Evolutionary conservation across 2,113 vertebrate genomes (phyloP).

Genomic region (Campylorhamphus procurvoides): DNA sequence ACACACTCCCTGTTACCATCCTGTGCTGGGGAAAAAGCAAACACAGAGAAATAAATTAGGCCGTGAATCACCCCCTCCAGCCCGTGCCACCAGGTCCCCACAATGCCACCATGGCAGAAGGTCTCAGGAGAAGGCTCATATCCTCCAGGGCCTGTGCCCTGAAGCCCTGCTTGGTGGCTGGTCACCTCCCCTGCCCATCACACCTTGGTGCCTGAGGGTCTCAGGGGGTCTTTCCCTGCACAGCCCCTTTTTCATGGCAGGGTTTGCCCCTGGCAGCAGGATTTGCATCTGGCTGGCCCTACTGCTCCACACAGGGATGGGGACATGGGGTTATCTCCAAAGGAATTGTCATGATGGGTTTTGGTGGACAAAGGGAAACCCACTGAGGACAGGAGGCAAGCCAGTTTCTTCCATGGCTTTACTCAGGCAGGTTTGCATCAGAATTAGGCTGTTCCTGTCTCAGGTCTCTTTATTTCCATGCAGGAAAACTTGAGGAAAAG

Average conservation of each 20-base stretch:
- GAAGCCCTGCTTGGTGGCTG: not conserved
- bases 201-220: fast-evolving
- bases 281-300: not conserved
- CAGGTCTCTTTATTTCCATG: not conserved
- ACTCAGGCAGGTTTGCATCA: not conserved
- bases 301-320: not conserved
- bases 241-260: slow-evolving; percentile 21
- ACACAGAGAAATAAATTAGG: not conserved
- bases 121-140: not conserved
- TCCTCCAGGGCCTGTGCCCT: not conserved
- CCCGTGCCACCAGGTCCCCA: not conserved
- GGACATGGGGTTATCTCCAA: not conserved
- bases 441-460: not conserved
- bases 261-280: not conserved
- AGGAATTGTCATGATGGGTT: fast-evolving
- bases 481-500: not conserved
- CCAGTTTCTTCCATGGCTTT: not conserved
- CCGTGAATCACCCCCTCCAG: not conserved
- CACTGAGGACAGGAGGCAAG: not conserved
- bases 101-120: not conserved
- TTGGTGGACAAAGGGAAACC: not conserved
- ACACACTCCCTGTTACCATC: fast-evolving
- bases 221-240: not conserved
- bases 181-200: not conserved
- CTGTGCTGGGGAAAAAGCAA: not conserved